phyloP scores from a whole-genome alignment of 2,888 invertebrate species.

The Epinotia demarniana region DNA sequence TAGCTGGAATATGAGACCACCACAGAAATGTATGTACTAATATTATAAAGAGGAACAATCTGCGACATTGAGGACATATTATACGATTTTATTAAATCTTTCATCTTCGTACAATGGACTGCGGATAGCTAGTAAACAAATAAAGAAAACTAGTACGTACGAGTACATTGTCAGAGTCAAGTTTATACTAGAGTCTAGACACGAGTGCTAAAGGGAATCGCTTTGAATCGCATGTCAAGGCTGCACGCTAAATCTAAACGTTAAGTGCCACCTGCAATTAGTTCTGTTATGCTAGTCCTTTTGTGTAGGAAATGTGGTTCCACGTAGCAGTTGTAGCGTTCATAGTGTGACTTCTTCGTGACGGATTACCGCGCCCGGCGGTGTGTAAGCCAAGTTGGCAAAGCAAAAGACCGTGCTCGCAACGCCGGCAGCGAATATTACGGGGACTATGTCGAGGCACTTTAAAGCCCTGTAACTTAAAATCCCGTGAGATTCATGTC shows the following conservation, averaged over 20 bases:
- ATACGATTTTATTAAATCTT: too few relatives aligned
- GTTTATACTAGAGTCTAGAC: constrained; percentile 1
- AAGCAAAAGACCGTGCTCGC: neutral
- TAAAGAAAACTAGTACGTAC: neutral
- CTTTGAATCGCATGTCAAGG: neutral
- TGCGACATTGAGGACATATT: too few relatives aligned
- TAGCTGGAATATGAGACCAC: too few relatives aligned
- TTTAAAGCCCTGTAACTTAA: too few relatives aligned
- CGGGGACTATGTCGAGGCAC: too few relatives aligned
- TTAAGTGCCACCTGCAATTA: neutral
- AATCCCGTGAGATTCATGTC: too few relatives aligned
- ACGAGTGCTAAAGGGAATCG: neutral
- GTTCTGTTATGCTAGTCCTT: neutral
- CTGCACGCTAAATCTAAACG: neutral
- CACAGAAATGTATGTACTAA: too few relatives aligned
- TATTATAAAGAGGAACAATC: too few relatives aligned
- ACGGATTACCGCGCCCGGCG: neutral
- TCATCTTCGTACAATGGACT: too few relatives aligned
- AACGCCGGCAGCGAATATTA: too few relatives aligned
- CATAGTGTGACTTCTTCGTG: neutral
- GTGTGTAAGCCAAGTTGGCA: neutral
- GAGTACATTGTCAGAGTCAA: neutral
- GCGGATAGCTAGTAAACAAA: too few relatives aligned
- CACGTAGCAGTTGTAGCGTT: neutral
- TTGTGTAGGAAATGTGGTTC: neutral